Evolutionary conservation across 2,797 vertebrate genomes (phyloP).

Genomic region (Astyanax mexicanus): DNA sequence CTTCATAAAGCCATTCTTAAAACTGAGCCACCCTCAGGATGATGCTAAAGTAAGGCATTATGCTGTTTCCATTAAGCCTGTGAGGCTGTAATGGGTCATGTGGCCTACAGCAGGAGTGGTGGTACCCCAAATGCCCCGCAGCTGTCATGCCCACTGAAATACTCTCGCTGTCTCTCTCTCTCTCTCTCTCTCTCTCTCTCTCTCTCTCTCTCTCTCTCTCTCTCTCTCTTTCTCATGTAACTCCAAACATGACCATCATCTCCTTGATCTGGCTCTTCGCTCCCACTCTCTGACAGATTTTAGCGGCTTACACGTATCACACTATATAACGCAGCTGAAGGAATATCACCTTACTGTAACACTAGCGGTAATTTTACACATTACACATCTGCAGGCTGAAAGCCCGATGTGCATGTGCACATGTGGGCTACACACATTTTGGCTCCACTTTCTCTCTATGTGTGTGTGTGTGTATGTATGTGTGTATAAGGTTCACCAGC

Average conservation of each 20-base stretch:
- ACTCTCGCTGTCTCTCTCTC: too few relatives aligned
- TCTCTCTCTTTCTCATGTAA: constrained; percentile 35
- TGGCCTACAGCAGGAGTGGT: constrained; percentile 11
- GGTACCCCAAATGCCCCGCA: background rate
- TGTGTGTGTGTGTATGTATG: constrained; percentile 20
- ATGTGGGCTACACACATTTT: constrained; percentile 45
- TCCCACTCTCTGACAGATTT: background rate
- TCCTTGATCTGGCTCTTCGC: constrained; percentile 7
- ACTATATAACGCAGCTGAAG: constrained; percentile 11
- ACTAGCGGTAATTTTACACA: constrained; percentile 5
- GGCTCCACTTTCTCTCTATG: background rate
- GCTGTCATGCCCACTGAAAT: background rate
- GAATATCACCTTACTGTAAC: constrained; percentile 1
- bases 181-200: too few relatives aligned
- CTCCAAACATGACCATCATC: constrained; percentile 27
- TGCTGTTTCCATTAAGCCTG: constrained; percentile 21
- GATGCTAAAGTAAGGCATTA: constrained; percentile 29
- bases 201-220: too few relatives aligned
- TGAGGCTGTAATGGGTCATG: constrained; percentile 57
- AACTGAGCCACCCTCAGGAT: constrained; percentile 16
- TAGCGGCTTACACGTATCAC: background rate
- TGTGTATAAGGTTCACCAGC: constrained; percentile 32
- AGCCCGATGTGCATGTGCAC: background rate
- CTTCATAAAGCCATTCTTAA: constrained; percentile 3
- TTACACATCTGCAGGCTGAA: background rate